phyloP scores from a whole-genome alignment of 2,888 invertebrate genomes.

The Orthonychiurus folsomi region DNA sequence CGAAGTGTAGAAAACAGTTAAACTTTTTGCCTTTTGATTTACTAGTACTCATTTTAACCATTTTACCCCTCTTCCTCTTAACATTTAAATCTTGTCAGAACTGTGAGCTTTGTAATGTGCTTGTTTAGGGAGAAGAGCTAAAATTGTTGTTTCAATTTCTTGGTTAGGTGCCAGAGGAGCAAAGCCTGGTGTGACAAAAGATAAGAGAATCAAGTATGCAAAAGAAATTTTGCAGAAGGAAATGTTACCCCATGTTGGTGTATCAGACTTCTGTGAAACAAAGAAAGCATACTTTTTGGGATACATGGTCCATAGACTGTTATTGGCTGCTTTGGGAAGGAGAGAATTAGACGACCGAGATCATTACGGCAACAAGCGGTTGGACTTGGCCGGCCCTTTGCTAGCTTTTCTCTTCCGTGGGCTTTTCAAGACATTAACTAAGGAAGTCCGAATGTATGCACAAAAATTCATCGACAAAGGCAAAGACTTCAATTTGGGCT shows the following conservation, averaged over 20 bases:
- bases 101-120: neutral
- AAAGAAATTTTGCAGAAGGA: constrained; percentile 98
- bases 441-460: constrained; percentile 96
- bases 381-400: constrained; percentile 94
- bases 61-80: neutral
- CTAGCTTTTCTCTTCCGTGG: constrained; percentile 95
- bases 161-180: constrained; percentile 80
- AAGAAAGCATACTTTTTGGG: constrained; percentile 98
- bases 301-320: constrained; percentile 96
- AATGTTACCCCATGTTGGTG: constrained; percentile 99
- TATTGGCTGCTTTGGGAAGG: constrained; percentile 88
- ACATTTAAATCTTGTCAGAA: neutral
- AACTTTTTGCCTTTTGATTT: too few species aligned
- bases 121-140: constrained; percentile 1
- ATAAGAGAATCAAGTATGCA: constrained; percentile 98
- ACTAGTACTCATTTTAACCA: neutral
- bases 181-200: constrained; percentile 94
- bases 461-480: constrained; percentile 98
- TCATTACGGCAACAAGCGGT: constrained; percentile 98
- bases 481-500: constrained; percentile 95
- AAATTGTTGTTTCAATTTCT: constrained; percentile 1
- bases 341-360: constrained; percentile 97
- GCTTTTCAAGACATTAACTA: constrained; percentile 87
- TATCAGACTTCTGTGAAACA: constrained; percentile 98
- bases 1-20: too few species aligned